Evolutionary conservation across 2,797 vertebrate genomes (phyloP).

Genomic region (Sparus aurata): DNA sequence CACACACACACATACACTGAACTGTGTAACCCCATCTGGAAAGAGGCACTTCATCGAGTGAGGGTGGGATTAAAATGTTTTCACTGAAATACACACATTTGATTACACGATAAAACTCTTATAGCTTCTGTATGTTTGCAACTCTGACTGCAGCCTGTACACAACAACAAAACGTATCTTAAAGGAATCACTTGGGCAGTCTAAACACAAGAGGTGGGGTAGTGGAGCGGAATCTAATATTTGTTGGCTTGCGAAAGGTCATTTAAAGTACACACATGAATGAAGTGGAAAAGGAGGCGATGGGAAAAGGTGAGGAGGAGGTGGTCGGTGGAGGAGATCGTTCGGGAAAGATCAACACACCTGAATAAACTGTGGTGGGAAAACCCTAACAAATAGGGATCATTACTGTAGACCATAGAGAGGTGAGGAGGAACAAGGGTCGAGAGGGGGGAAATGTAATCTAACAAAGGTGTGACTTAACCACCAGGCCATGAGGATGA

Average conservation of each 20-base stretch:
- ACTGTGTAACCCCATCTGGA: slow-evolving; percentile 49
- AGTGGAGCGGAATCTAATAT: slow-evolving; percentile 15
- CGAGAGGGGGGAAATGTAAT: not conserved
- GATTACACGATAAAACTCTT: slow-evolving; percentile 38
- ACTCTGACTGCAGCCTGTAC: slow-evolving; percentile 26
- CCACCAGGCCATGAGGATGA: not conserved
- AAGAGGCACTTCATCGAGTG: slow-evolving; percentile 19
- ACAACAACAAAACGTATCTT: slow-evolving; percentile 21
- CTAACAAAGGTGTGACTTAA: not conserved
- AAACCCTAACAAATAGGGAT: slow-evolving; percentile 4
- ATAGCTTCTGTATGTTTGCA: slow-evolving; percentile 65
- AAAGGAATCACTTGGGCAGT: slow-evolving; percentile 19
- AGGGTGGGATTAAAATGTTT: slow-evolving; percentile 39
- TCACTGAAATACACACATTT: slow-evolving; percentile 31
- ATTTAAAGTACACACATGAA: slow-evolving; percentile 47
- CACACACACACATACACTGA: slow-evolving; percentile 11
- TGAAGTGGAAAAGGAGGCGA: not conserved
- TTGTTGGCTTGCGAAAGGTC: slow-evolving; percentile 56
- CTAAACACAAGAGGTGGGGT: slow-evolving; percentile 36
- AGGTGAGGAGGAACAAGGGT: not conserved
- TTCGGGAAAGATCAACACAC: slow-evolving; percentile 50
- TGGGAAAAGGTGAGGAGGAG: slow-evolving; percentile 10
- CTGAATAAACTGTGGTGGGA: slow-evolving; percentile 51
- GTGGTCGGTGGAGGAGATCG: not conserved
- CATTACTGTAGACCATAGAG: not conserved